Evolutionary conservation across 2,888 invertebrate genomes (phyloP).

Genomic region (Phymatocera aterrima): DNA sequence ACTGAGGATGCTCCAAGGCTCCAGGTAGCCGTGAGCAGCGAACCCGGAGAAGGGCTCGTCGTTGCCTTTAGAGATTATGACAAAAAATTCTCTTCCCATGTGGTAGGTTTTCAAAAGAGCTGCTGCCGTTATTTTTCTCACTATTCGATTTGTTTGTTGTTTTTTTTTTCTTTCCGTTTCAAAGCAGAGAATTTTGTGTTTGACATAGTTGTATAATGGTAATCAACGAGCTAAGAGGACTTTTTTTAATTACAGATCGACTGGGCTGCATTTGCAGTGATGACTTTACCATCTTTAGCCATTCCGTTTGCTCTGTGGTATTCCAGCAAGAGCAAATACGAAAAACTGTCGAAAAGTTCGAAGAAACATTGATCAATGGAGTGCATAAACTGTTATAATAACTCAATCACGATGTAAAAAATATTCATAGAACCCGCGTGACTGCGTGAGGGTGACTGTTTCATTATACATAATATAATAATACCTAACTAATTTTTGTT

Average conservation of each 20-base stretch:
- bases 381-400: constrained; percentile 22
- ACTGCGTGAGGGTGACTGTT: constrained; percentile 65
- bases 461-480: constrained; percentile 50
- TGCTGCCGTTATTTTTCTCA: neutral
- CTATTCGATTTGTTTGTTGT: too few relatives aligned
- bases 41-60: constrained; percentile 97
- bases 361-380: constrained; percentile 78
- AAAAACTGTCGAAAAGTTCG: constrained; percentile 83
- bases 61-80: constrained; percentile 95
- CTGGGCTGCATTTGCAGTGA: constrained; percentile 97
- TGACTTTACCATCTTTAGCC: constrained; percentile 95
- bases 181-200: neutral
- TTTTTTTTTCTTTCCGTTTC: too few relatives aligned
- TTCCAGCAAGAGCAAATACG: constrained; percentile 96
- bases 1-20: constrained; percentile 88
- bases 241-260: constrained; percentile 80
- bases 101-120: constrained; percentile 76
- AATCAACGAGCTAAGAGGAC: neutral
- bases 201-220: neutral
- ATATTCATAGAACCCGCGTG: constrained; percentile 54
- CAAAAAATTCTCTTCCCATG: constrained; percentile 97
- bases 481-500: constrained; percentile 53
- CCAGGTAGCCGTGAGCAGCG: constrained; percentile 82
- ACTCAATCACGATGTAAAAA: constrained; percentile 40
- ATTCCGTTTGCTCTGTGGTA: constrained; percentile 97